Conservation (phyloP, 2,888 invertebrate species). For the Unio delphinus region DNA sequence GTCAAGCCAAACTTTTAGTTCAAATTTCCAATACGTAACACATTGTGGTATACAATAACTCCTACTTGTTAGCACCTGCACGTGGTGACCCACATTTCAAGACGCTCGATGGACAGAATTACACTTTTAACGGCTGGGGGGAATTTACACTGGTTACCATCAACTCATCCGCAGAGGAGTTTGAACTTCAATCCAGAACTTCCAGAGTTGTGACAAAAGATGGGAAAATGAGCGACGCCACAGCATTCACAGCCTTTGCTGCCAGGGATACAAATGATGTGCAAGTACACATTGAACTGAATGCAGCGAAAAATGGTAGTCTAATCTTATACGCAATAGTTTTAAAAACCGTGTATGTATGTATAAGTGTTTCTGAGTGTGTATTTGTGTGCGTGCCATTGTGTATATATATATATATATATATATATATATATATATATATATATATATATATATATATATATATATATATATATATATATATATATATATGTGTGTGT, state of each 20-base stretch:
- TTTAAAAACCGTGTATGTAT: no score
- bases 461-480: no score
- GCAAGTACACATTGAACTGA: slow-evolving; percentile 8
- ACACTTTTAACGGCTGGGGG: slow-evolving; percentile 3
- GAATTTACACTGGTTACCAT: background rate
- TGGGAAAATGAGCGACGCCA: slow-evolving; percentile 5
- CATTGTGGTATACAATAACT: no score
- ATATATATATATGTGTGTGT: no score
- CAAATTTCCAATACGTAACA: no score
- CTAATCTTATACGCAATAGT: no score
- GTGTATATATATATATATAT: no score
- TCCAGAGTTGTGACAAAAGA: background rate
- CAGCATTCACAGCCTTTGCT: slow-evolving; percentile 9
- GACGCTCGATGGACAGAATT: slow-evolving; percentile 1
- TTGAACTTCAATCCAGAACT: slow-evolving; percentile 9
- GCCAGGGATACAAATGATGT: slow-evolving; percentile 4
- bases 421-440: no score
- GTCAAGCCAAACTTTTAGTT: no score
- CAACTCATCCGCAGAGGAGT: background rate
- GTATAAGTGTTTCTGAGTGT: no score
- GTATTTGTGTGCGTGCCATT: no score
- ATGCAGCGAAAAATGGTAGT: slow-evolving; percentile 4
- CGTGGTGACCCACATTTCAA: slow-evolving; percentile 8
- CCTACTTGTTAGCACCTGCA: background rate
- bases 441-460: no score